Percentiles rank a stretch among this genome's conserved stretches.
Conservation (phyloP, 2,113 vertebrate species). For the Acanthisitta chloris region DNA sequence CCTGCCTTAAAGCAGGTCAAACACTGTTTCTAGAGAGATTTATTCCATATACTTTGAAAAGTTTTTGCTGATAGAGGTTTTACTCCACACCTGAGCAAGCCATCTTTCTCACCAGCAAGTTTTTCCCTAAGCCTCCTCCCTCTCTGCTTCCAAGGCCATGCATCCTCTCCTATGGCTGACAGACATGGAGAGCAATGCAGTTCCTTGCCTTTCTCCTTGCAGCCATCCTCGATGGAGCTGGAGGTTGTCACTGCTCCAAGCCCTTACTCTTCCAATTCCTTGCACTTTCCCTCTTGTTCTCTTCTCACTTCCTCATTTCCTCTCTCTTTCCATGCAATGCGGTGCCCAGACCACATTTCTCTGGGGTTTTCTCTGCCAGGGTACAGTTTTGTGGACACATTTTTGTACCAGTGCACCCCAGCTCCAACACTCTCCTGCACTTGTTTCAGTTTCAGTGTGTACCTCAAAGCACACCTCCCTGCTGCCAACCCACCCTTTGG, state of each 20-base stretch:
- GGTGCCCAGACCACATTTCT: not conserved
- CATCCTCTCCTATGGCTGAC: not conserved
- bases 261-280: not conserved
- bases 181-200: fast-evolving
- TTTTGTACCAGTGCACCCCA: not conserved
- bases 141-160: not conserved
- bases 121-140: not conserved
- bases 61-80: not conserved
- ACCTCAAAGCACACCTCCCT: not conserved
- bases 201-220: not conserved
- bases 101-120: not conserved
- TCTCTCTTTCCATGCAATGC: not conserved
- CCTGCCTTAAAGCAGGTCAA: not conserved
- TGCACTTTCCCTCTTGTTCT: not conserved
- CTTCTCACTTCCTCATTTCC: not conserved
- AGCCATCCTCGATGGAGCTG: fast-evolving
- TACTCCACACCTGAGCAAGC: not conserved
- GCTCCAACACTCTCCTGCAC: not conserved
- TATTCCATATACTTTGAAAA: not conserved
- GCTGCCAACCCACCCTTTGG: not conserved
- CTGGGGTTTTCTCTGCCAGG: not conserved
- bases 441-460: not conserved
- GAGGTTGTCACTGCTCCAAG: not conserved
- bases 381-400: fast-evolving
- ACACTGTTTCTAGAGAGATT: not conserved